phyloP scores from a whole-genome alignment of 2,113 vertebrate species.

The Elaphurus davidianus region DNA sequence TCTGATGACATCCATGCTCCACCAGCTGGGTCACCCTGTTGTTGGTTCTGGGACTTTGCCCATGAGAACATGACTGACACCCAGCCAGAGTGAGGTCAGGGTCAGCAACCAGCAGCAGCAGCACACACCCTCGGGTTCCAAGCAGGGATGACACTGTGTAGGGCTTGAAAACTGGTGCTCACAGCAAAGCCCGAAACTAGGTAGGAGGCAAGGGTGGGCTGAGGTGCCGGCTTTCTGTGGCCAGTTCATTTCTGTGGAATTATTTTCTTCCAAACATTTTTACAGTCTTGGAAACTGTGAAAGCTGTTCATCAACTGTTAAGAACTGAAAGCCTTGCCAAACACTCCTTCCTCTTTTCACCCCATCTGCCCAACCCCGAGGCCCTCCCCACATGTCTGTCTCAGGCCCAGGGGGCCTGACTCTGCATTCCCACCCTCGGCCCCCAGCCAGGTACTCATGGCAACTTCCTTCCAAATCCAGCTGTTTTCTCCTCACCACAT shows the following conservation, averaged over 20 bases:
- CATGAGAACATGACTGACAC: background rate
- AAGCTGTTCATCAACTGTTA: background rate
- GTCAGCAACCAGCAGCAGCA: background rate
- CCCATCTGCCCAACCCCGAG: background rate
- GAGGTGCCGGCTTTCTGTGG: background rate
- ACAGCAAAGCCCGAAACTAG: background rate
- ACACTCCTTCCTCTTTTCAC: background rate
- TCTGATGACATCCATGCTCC: background rate
- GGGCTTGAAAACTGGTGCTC: background rate
- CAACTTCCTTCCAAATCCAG: background rate
- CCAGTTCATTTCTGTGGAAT: background rate
- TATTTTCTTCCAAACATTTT: background rate
- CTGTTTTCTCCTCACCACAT: background rate
- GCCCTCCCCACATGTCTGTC: background rate
- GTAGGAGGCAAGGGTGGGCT: too few relatives aligned
- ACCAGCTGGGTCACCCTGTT: background rate
- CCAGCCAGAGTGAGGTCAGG: background rate
- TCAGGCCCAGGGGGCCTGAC: background rate
- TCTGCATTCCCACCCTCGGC: too few relatives aligned
- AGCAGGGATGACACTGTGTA: background rate
- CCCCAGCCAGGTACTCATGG: background rate
- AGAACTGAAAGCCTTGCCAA: background rate
- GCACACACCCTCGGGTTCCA: rapidly evolving
- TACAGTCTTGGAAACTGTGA: background rate
- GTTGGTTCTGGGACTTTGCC: background rate